Base-by-base conservation (phyloP, 1,140 invertebrate genomes). In the Amyelois transitella region DNA sequence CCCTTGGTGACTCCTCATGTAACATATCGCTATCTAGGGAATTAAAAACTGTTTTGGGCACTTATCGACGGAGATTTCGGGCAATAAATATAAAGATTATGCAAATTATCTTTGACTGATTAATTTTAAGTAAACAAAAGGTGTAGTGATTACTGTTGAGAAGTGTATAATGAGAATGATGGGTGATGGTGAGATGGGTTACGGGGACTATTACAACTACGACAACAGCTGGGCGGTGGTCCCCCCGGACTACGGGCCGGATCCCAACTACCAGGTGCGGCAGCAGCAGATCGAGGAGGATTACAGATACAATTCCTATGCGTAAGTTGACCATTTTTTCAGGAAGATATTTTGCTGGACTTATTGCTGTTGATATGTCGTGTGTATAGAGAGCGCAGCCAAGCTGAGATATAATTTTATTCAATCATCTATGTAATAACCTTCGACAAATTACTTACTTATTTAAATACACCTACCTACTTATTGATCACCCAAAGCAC, bases 171-270 rank as follows among this genome's bases (percentile, higher is more conserved):
- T 88, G 86, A 90, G 69, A 82, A 90, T 89, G 88, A 89, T 89
- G 77, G 80, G 73, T 25, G 88, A 89, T 62, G 76, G 74, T 20
- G 86, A 88, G 47, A 85, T 88, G 82, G 79, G 76, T 25, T 86
- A 83, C 44, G 79, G 75, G 12, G 89, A 90, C 43, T 89, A 92
- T 63, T 91, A 92, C 57, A 90, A 88, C 60, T 93, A 93, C 66
- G 92, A 93, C 67, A 88, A 90, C 62, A 90, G 90, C 61, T 93
- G 92, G 92, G 89, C 92, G 60, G 88, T 92, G 44, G 91, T 92
- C 55, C 92, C 92, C 6, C 91, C 92, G 62, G 92, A 93, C 81
- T 93, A 94, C 75, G 84, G 64, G 20, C 64, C 64, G 17, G 81
- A 82, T 10, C 71, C 74, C n/a, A 64, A 60, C 47, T 80, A 76